Base-by-base conservation (phyloP, 1,140 invertebrate species). In the Paraescarpia echinospica region DNA sequence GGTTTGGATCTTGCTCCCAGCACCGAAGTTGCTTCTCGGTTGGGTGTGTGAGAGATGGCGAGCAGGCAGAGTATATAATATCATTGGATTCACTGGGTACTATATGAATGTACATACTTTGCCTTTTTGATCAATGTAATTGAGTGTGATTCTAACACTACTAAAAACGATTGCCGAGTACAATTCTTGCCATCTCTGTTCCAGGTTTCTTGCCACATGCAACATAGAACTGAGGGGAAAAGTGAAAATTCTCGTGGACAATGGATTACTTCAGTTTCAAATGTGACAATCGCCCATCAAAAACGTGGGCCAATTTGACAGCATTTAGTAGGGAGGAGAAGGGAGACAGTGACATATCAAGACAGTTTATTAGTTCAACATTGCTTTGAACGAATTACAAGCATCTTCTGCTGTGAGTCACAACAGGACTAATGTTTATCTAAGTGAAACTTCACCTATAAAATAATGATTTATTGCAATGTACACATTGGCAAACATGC, bases 261-360 rank as follows among this genome's bases (percentile, higher is more conserved):
- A 35, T 35, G 92, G 92, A 90, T 33, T 92, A 89, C 59, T 92
- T 2, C 77, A 89, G 89, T 92, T 92, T 41, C 92, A 92, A 35
- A 89, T 35, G 92, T 92, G 92, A 92, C n/a, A 22, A 35, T 31
- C 27, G 90, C 89, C 33, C 34, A 33, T 89, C 4, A 89, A 33
- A 89, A 6, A 89, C 33, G n/a, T 35, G 90, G 14, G 34, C 14
- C n/a, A 33, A 41, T 77, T 31, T 41, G 41, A 77, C 59, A 77
- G 59, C 59, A 1, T 77, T 77, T 77, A 77, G 59, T 77, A 77
- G 59, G 59, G 59, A 14, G 27, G 22, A 6, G 8, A 14, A 77
- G 2, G 59, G 59, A 77, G 27, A 27, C 9, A 77, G 59, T 77
- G 59, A 77, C 59, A 77, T 77, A 77, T 77, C 59, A 77, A 77